Conservation (phyloP, 2,113 vertebrate species). For the Ursus arctos region DNA sequence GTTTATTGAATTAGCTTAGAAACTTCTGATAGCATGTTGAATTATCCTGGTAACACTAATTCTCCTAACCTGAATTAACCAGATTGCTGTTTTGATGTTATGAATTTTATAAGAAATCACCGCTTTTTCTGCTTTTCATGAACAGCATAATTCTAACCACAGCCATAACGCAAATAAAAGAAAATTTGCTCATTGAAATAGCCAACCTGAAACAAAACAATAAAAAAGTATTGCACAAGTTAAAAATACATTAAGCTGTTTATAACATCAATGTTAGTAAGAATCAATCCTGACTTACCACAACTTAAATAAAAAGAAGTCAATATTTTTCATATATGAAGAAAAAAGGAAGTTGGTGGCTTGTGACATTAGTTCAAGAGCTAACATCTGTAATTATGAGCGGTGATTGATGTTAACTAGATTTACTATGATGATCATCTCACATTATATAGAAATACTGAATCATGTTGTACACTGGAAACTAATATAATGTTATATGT, state of each 20-base stretch:
- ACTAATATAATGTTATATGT: neutral
- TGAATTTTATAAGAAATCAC: neutral
- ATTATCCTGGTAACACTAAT: neutral
- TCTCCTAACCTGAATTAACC: neutral
- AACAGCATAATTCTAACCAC: neutral
- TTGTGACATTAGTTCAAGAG: neutral
- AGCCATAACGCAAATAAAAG: neutral
- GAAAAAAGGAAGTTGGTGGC: neutral
- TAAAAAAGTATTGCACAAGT: neutral
- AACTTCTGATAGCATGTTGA: neutral
- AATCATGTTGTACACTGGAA: neutral
- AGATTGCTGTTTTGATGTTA: neutral
- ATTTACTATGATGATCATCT: neutral
- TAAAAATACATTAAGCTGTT: neutral
- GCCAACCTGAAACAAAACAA: neutral
- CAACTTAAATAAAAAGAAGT: neutral
- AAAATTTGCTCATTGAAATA: neutral
- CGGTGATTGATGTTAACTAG: neutral
- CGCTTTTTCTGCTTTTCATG: neutral
- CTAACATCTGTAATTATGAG: neutral
- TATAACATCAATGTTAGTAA: neutral
- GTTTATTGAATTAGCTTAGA: constrained; percentile 26
- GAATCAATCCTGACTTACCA: neutral
- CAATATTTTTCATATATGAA: neutral
- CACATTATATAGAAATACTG: neutral